Base-by-base conservation (phyloP, 2,888 invertebrate genomes). In the Dioctria linearis region DNA sequence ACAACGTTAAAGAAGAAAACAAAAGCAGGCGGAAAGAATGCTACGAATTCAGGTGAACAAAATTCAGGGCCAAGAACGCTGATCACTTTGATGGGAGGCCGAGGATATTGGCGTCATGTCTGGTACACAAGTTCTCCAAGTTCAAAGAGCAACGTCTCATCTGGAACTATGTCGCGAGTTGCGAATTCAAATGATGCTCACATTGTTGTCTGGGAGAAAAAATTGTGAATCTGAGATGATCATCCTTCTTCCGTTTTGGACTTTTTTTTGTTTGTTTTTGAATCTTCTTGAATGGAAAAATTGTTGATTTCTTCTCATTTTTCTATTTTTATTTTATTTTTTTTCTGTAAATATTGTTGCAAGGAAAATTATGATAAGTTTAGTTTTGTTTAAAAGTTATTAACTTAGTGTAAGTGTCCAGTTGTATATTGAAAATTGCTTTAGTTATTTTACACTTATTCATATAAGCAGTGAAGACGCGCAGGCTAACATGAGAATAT, bases 141-240 rank as follows among this genome's bases (percentile, higher is more conserved):
- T 42, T 69, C 81, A 54, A 69, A 81, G 6, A 25, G 2, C 25
- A 71, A 51, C 46, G 51, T 81, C 5, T 75, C 78, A 3, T 78
- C 80, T 49, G 82, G 83, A 5, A 88, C 89, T 78, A 89, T 90
- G 65, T 90, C 91, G 59, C 91, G 91, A 69, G 94, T 94, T 82
- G 93, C 94, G 67, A 95, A 95, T 88, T 94, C 94, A 82, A 95
- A 92, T 86, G 95, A 96, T 90, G 96, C 97, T 13, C 95, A 96
- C 89, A 93, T 97, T 85, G 94, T 96, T 83, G 92, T 97, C 71
- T 97, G 97, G 96, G 97, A 97, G 89, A 93, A 94, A 90, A 95
- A 95, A 87, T 92, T 94, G 91, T 94, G 92, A 93, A 46, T 8
- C 3, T 5, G 13, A 11, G 37, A 37, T 5, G 8, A n/a, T 6